These are phyloP conservation scores for Laticauda laticaudata DNA, from an alignment of 2,113 vertebrate genomes.

Conservation along the genomic window DNA sequence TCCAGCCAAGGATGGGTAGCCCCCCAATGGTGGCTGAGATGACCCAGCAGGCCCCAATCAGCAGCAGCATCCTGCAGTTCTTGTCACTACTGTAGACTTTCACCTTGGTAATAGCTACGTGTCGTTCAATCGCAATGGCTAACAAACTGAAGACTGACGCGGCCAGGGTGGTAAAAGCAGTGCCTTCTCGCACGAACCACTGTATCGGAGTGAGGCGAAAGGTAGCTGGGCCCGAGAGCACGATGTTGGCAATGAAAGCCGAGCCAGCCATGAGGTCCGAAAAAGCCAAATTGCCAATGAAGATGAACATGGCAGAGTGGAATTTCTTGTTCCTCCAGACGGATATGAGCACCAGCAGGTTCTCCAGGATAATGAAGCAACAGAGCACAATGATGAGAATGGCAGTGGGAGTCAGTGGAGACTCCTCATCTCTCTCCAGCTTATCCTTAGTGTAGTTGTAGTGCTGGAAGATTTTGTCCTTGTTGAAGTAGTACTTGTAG, in stretches of 20 bases:
- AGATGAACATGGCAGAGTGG: conserved; percentile 95
- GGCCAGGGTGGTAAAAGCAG: conserved; percentile 87
- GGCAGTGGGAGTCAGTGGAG: conserved; percentile 60
- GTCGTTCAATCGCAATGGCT: conserved; percentile 93
- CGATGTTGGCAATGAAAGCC: conserved; percentile 88
- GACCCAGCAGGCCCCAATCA: conserved; percentile 93
- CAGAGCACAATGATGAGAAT: conserved; percentile 81
- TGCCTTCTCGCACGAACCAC: conserved; percentile 94
- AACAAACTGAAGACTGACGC: conserved; percentile 93
- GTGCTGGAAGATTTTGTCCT: conserved; percentile 75
- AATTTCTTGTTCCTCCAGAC: conserved; percentile 92
- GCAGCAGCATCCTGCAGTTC: conserved; percentile 88
- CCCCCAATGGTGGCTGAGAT: conserved; percentile 85
- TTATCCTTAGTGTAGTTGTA: conserved; percentile 79
- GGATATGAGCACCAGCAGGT: conserved; percentile 86
- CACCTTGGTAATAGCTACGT: conserved; percentile 89
- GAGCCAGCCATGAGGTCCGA: conserved; percentile 88
- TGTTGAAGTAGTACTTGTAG: conserved; percentile 88
- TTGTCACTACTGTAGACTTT: conserved; percentile 87
- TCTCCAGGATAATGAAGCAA: conserved; percentile 88
- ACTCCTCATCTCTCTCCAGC: not conserved
- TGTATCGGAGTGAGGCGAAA: conserved; percentile 80
- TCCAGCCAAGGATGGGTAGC: conserved; percentile 94
- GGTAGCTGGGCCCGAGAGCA: conserved; percentile 82
- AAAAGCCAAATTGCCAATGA: conserved; percentile 92